Evolutionary conservation across 2,797 vertebrate genomes (phyloP).

Genomic region (Sebastes minor): DNA sequence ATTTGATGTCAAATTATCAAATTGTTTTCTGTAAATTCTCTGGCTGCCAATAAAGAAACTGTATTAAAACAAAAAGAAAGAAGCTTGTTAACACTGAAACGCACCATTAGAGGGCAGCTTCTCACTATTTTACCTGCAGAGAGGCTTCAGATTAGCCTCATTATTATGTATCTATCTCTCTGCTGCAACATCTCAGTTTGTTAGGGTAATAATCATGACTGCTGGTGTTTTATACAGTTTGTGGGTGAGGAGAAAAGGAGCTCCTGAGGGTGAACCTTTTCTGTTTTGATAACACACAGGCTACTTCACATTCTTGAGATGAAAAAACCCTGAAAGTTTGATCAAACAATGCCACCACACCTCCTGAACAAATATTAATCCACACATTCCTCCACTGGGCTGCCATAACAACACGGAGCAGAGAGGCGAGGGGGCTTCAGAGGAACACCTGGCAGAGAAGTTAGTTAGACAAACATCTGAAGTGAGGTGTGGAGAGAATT

Average conservation of each 20-base stretch:
- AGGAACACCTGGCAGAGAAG: neutral
- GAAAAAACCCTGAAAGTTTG: constrained; percentile 10
- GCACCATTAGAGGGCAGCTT: constrained; percentile 56
- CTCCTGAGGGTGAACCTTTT: neutral
- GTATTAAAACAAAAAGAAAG: too few species aligned
- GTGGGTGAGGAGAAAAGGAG: constrained; percentile 17
- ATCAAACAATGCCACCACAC: constrained; percentile 54
- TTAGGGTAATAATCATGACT: neutral
- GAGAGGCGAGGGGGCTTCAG: neutral
- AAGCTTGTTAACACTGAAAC: neutral
- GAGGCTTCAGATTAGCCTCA: neutral
- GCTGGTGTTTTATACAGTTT: neutral
- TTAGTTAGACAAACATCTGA: neutral
- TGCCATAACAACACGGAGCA: neutral
- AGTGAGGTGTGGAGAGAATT: neutral
- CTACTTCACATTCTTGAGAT: constrained; percentile 39
- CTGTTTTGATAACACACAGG: constrained; percentile 16
- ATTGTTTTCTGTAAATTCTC: too few species aligned
- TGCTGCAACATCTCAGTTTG: neutral
- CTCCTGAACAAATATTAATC: constrained; percentile 49
- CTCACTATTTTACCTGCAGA: neutral
- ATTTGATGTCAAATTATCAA: too few species aligned
- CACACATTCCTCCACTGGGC: constrained; percentile 13
- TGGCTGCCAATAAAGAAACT: too few species aligned
- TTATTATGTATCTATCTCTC: neutral